Evolutionary conservation across 2,888 invertebrate genomes (phyloP).

Genomic region (Hecatera dysodea): DNA sequence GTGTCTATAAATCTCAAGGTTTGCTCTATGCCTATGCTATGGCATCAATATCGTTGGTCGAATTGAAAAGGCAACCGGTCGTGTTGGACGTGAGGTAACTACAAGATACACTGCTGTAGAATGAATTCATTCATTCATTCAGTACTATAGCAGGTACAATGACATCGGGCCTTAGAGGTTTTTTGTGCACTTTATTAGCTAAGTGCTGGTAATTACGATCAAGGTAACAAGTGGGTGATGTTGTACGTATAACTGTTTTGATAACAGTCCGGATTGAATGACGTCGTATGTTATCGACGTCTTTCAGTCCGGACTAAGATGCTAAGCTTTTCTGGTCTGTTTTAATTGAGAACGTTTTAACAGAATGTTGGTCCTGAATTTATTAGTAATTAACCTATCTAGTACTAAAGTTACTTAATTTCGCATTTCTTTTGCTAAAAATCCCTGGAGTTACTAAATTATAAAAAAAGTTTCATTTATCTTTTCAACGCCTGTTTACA

Average conservation of each 20-base stretch:
- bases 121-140: conserved; percentile 79
- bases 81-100: conserved; percentile 80
- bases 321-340: neutral
- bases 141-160: conserved; percentile 70
- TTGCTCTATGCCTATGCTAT: no score
- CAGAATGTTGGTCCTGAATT: neutral
- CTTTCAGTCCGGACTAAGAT: neutral
- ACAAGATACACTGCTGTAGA: conserved; percentile 69
- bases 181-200: conserved; percentile 54
- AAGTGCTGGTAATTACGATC: conserved; percentile 55
- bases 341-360: neutral
- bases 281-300: neutral
- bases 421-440: neutral
- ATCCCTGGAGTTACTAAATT: conserved; percentile 5
- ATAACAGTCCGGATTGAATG: neutral
- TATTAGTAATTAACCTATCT: neutral
- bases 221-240: conserved; percentile 48
- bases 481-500: conserved; percentile 82
- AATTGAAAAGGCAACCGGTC: conserved; percentile 78
- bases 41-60: conserved; percentile 70
- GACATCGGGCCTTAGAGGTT: conserved; percentile 69
- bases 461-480: conserved; percentile 71
- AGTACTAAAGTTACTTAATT: neutral
- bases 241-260: conserved; percentile 20
- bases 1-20: conserved; percentile 67